Conservation (phyloP, 1,140 invertebrate genomes). For the Tyrophagus putrescentiae region DNA sequence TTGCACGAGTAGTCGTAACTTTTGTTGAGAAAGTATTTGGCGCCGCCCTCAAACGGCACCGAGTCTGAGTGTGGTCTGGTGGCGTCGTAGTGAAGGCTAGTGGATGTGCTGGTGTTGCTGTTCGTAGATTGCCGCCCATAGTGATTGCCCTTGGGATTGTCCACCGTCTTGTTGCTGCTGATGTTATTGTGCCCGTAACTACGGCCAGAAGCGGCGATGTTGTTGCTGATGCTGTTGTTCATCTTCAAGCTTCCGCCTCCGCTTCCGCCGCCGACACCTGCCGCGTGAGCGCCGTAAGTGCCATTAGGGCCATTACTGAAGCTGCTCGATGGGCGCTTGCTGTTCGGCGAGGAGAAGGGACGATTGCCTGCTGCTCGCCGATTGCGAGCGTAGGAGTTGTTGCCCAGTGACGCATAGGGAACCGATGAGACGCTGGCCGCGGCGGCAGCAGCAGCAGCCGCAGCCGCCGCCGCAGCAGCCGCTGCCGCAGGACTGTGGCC, state of each 20-base stretch:
- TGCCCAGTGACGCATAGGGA: too few species aligned
- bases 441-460: not conserved
- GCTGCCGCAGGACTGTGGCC: not conserved
- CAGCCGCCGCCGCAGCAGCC: not conserved
- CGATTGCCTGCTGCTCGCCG: not conserved
- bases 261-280: not conserved
- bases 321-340: not conserved
- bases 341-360: not conserved
- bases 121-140: not conserved
- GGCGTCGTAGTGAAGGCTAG: too few species aligned
- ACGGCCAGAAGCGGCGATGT: too few species aligned
- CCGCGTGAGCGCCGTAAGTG: too few species aligned
- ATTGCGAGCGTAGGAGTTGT: not conserved
- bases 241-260: not conserved
- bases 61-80: too few species aligned
- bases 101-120: not conserved
- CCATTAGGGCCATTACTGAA: too few species aligned
- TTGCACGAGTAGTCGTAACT: not conserved
- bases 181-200: too few species aligned
- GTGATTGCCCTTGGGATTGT: not conserved
- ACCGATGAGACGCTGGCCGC: not conserved
- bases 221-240: not conserved
- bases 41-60: too few species aligned
- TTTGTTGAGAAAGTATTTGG: conserved; percentile 11
- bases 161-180: too few species aligned